A percentile compares a stretch with the other conserved stretches of the same genome.
phyloP scores from a whole-genome alignment of 2,113 vertebrate species.

The Micronisus gabar region DNA sequence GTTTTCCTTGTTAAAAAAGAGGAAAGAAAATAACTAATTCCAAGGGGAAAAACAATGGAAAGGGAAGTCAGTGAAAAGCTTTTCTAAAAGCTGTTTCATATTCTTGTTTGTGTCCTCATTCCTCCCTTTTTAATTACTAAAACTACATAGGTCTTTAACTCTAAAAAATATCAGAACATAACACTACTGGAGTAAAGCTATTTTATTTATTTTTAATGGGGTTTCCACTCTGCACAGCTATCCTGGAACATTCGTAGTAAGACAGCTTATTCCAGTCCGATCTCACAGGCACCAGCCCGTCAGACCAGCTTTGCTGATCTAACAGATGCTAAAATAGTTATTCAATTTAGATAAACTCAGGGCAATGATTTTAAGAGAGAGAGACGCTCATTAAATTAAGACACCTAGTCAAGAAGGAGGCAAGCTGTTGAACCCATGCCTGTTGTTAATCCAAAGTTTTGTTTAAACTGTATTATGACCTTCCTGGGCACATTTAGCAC shows the following conservation, averaged over 20 bases:
- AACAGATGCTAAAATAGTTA: background rate
- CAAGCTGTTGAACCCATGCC: background rate
- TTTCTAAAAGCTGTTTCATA: background rate
- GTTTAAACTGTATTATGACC: background rate
- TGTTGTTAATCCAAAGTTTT: background rate
- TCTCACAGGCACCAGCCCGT: accelerated
- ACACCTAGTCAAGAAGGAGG: background rate
- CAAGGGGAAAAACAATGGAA: background rate
- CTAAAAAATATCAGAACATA: background rate
- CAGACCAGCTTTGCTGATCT: background rate
- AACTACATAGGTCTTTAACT: background rate
- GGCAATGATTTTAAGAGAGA: background rate
- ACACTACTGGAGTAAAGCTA: background rate
- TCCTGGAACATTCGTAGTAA: background rate
- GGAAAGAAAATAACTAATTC: background rate
- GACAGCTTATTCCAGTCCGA: background rate
- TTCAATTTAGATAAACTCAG: background rate
- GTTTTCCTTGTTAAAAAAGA: background rate
- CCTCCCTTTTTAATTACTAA: background rate
- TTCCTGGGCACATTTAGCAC: background rate
- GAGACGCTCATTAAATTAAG: background rate
- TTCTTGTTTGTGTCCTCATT: background rate
- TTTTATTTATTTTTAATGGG: background rate
- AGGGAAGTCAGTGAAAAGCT: background rate
- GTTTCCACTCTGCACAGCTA: background rate